Evolutionary conservation across 2,797 vertebrate genomes (phyloP).

Genomic region (Danio aesculapii): DNA sequence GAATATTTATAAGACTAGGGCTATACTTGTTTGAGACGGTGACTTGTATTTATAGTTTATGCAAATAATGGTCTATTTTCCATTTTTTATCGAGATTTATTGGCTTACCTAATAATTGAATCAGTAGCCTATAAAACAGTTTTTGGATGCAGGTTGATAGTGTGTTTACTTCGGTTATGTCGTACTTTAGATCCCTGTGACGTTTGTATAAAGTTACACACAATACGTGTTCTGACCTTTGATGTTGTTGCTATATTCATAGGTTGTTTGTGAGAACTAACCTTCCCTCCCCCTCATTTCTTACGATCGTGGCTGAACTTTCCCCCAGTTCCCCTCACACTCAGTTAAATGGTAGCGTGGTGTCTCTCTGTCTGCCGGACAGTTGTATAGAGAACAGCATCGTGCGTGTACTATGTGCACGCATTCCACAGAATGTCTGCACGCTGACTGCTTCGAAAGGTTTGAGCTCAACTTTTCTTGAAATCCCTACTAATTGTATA

Average conservation of each 20-base stretch:
- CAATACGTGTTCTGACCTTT: constrained; percentile 15
- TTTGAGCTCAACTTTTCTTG: background rate
- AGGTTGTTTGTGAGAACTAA: constrained; percentile 14
- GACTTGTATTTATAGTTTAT: background rate
- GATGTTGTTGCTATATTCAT: constrained; percentile 20
- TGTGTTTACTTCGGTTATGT: background rate
- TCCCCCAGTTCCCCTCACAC: constrained; percentile 23
- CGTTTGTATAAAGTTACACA: background rate
- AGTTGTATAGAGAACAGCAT: constrained; percentile 12
- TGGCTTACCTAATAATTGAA: background rate
- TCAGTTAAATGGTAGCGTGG: background rate
- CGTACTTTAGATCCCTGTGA: background rate
- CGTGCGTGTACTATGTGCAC: background rate
- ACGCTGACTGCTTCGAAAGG: constrained; percentile 10
- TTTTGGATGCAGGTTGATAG: background rate
- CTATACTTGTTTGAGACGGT: too few species aligned
- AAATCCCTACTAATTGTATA: background rate
- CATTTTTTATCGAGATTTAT: background rate
- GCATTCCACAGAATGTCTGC: background rate
- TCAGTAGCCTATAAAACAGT: background rate
- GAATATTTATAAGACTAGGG: background rate
- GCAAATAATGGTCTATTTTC: too few species aligned
- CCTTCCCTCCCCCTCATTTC: background rate
- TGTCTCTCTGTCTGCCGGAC: background rate
- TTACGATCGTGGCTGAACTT: constrained; percentile 31